These are phyloP conservation scores for Falco berigora DNA, from an alignment of 2,797 vertebrate genomes.

Conservation along the genomic window DNA sequence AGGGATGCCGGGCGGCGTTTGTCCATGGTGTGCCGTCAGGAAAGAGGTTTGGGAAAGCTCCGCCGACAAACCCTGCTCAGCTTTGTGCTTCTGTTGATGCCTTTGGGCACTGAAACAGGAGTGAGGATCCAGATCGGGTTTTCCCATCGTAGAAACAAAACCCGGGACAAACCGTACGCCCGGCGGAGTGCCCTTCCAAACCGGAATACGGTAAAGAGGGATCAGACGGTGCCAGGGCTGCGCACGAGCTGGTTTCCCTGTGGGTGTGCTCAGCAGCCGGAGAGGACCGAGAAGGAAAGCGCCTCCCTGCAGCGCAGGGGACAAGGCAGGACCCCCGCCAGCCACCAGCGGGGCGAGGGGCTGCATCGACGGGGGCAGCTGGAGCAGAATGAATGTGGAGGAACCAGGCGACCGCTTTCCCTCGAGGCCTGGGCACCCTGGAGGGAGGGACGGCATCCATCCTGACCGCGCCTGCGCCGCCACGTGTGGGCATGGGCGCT, in stretches of 20 bases:
- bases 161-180: background rate
- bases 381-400: background rate
- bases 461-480: background rate
- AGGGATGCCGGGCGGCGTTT: background rate
- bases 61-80: background rate
- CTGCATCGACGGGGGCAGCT: background rate
- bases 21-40: background rate
- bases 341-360: background rate
- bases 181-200: background rate
- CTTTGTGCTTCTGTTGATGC: background rate
- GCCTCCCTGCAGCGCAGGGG: background rate
- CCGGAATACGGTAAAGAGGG: background rate
- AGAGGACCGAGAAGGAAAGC: no score
- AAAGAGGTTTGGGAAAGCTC: background rate
- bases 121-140: rapidly evolving
- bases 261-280: background rate
- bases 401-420: no score
- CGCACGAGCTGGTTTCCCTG: background rate
- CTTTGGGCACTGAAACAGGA: background rate
- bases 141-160: background rate
- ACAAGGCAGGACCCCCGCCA: no score
- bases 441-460: no score
- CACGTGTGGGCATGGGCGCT: background rate
- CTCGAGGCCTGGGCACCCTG: no score
- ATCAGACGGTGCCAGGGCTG: no score